A percentile compares a stretch with the other conserved stretches of the same genome.
phyloP scores from a whole-genome alignment of 2,113 vertebrate species.

The Sapayoa aenigma region DNA sequence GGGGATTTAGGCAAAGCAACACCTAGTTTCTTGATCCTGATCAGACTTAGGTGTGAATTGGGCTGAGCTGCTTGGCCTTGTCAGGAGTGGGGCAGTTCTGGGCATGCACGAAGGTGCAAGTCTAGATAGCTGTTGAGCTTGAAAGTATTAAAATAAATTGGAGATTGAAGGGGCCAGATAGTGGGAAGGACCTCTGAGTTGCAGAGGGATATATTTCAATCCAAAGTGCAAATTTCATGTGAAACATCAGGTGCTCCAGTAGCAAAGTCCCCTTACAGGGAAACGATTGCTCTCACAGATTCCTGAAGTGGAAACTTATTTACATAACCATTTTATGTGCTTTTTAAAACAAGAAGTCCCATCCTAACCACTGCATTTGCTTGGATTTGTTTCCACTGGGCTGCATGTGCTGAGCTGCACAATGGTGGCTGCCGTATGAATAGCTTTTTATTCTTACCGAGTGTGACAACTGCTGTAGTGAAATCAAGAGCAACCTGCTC shows the following conservation, averaged over 20 bases:
- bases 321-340: not conserved
- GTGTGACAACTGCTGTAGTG: slow-evolving; percentile 7
- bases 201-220: not conserved
- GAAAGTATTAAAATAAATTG: not conserved
- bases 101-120: slow-evolving; percentile 19
- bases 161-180: not conserved
- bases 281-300: not conserved
- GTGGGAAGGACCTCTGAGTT: not conserved
- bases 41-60: slow-evolving; percentile 51
- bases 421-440: not conserved
- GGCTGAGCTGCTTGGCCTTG: slow-evolving; percentile 44
- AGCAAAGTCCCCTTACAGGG: not conserved
- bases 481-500: slow-evolving; percentile 65
- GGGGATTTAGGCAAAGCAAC: slow-evolving; percentile 23
- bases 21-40: slow-evolving; percentile 33
- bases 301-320: not conserved
- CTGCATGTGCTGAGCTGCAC: not conserved
- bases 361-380: not conserved
- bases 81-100: slow-evolving; percentile 47
- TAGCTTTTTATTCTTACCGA: slow-evolving; percentile 33
- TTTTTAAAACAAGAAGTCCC: not conserved
- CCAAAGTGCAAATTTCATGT: not conserved
- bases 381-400: not conserved
- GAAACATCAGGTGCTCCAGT: not conserved
- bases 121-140: not conserved